Evolutionary conservation across 2,888 invertebrate genomes (phyloP), one percentile per base, ranked within the genome.

Genomic region (Hypena proboscidalis): DNA sequence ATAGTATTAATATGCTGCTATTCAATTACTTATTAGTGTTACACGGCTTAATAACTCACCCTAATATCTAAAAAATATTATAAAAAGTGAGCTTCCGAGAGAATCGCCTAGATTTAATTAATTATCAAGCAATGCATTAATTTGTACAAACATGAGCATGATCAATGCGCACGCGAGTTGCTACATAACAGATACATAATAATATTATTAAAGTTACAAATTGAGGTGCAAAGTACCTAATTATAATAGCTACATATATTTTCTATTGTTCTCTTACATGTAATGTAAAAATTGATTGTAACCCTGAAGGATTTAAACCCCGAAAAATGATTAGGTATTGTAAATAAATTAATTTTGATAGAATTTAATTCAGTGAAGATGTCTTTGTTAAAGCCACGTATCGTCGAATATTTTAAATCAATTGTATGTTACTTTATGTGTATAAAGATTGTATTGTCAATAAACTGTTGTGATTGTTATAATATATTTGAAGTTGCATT

Each of bases 391-490:
- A 66, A 21, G 15, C 72, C 73, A 72, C 65, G 70, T 76, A 67
- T 72, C 55, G 74, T 77, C 72, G 52, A 63, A 76, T 79, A 74
- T 75, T 77, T 80, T 70, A 69, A 78, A 77, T 70, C 66, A 66
- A 74, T 66, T 71, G 67, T 75, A 77, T 73, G 67, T 72, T 74
- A 77, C 58, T 79, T 77, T 80, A 68, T 71, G 68, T 80, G 77
- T 81, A 72, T 75, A 77, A 76, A 74, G 67, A 84, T 82, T 80
- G 79, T 87, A 86, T 80, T 74, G 84, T 84, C 84, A 83, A 82
- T 71, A 83, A 65, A 85, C 77, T 86, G 89, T 90, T 90, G 90
- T 90, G 89, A 89, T 89, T 87, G 87, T 90, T 89, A 87, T 77
- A 62, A 65, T 65, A 82, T 85, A 86, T 83, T 83, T 81, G 73